Evolutionary conservation across 2,888 invertebrate genomes (phyloP), one percentile per base, ranked within the genome.

Genomic region (Aleiodes alternator): DNA sequence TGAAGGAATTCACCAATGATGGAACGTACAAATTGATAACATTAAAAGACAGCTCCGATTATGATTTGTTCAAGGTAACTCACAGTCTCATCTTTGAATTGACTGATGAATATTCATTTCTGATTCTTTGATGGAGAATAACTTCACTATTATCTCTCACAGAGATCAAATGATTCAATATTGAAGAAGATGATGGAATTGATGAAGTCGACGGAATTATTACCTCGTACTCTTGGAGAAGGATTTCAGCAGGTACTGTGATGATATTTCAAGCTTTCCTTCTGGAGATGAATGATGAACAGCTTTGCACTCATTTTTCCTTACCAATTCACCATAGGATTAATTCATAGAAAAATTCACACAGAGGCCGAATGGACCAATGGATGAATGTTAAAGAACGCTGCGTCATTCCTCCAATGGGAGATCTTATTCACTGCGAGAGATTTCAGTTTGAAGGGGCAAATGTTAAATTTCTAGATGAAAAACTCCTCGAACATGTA

Each of bases 1-100:
- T 86, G n/a, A 81, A 84, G 12, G 86, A 80, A 14, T 87, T 86
- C 38, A 80, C 80, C 5, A 29, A 75, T 0, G 82, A 86, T 7
- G 83, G 84, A 5, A 80, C 84, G 0, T 88, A 88, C 75, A 72
- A 76, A 31, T 61, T 88, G 14, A 82, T 84, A 11, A 81, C 81
- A 5, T 75, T 81, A 14, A 78, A 72, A 50, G 79, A 84, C 34
- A 84, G 84, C 43, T 82, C 84, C 0, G 84, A 87, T 48, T 82
- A 82, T 51, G 81, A 84, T 16, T 51, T 81, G 38, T 80, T 85
- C 38, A 23, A 70, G 31, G 87, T 86, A 71, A 79, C 12, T 29
- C n/a, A 14, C 43, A 1, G 4, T 4, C 9, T 16, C 14, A 34
- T 34, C 5, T 11, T 43, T 23, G 1, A 12, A 34, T 34, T 29